Base-by-base conservation (phyloP, 2,888 invertebrate species). In the Eupsilia transversa region DNA sequence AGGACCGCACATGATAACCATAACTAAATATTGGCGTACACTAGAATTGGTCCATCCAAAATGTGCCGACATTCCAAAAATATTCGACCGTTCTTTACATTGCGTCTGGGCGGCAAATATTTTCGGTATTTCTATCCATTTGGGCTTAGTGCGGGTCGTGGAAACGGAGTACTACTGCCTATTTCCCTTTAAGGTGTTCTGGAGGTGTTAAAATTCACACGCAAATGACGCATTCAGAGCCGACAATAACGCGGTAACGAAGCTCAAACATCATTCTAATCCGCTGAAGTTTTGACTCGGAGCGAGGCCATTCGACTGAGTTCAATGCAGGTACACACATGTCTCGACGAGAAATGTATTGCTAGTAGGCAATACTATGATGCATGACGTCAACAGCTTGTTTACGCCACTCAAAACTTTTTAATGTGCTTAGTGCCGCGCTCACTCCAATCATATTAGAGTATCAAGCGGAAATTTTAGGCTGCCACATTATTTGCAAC, bases 401-500 rank as follows among this genome's bases (percentile, higher is more conserved):
- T 93, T 93, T 92, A 89, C 89, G 90, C 88, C 93, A 94, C 92
- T 94, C 91, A 91, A 91, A 94, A 94, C 90, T 93, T 93, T 88
- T 90, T 91, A 88, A 93, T 90, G 86, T 89, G 88, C 89, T 94
- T 92, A 93, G 91, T 89, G 87, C 88, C 78, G 80, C 80, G 81
- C 87, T 86, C 89, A 84, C 89, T 88, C 91, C 92, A 93, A 94
- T 95, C 93, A 92, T 91, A 93, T 94, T 94, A 94, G 92, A 91
- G 92, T 92, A 93, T 91, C 91, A 89, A 87, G 88, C 81, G 84
- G 81, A 93, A 93, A 91, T 94, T 94, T 91, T 88, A 89, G 91
- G 89, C 89, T 71, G 79, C 85, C 89, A 82, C 89, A 91, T 94
- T 93, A 94, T 94, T 93, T 93, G 92, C 89, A 89, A 92, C 92